Evolutionary conservation across 2,113 vertebrate species (phyloP).

Genomic region (Malurus cyaneus): DNA sequence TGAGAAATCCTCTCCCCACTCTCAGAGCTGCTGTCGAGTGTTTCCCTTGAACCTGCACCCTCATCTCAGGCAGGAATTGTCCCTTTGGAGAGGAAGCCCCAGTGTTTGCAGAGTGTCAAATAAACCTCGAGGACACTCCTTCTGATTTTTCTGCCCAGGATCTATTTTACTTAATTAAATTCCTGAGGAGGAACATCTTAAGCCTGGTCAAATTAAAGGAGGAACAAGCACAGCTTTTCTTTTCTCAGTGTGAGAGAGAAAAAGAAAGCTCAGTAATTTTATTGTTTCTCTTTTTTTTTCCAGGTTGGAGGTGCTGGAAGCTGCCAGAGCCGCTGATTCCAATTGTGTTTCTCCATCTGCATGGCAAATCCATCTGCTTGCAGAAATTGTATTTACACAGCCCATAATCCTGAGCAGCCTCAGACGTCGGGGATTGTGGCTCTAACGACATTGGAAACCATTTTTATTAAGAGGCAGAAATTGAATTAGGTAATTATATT

Average conservation of each 20-base stretch:
- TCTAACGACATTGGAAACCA: background rate
- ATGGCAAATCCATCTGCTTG: slow-evolving; percentile 6
- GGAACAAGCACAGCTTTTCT: background rate
- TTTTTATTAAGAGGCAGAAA: slow-evolving; percentile 40
- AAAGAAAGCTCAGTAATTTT: background rate
- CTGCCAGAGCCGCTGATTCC: background rate
- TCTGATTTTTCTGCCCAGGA: background rate
- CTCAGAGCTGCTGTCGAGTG: background rate
- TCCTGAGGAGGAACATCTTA: background rate
- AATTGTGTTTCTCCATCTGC: background rate
- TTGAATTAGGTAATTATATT: slow-evolving; percentile 48
- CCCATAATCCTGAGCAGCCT: background rate
- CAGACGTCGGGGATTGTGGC: background rate
- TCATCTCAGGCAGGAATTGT: background rate
- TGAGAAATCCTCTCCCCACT: background rate
- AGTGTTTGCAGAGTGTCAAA: background rate
- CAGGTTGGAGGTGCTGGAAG: background rate
- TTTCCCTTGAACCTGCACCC: background rate
- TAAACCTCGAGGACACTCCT: background rate
- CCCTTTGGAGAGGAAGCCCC: background rate
- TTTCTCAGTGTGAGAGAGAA: background rate
- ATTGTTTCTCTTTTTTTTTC: background rate
- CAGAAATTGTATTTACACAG: background rate
- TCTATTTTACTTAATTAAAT: background rate
- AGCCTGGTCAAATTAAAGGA: background rate